phyloP scores from a whole-genome alignment of 2,113 vertebrate species.

The Lynx canadensis region DNA sequence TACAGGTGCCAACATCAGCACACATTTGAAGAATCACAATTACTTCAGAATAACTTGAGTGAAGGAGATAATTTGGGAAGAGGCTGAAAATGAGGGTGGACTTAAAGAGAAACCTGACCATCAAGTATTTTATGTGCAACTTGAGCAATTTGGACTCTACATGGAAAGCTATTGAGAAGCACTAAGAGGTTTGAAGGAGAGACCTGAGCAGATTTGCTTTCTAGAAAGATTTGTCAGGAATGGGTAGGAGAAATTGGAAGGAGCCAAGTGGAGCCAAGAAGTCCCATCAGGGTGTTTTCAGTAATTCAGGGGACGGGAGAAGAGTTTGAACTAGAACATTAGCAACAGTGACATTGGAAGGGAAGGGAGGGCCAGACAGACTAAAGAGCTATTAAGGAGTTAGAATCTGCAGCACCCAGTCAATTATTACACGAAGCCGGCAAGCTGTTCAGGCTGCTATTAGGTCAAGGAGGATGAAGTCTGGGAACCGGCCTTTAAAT shows the following conservation, averaged over 20 bases:
- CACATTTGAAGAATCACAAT: neutral
- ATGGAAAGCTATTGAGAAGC: neutral
- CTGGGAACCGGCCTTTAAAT: neutral
- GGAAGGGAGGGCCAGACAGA: neutral
- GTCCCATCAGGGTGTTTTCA: neutral
- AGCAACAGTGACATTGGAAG: neutral
- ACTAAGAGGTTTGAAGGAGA: neutral
- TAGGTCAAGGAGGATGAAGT: neutral
- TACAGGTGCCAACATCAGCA: accelerated
- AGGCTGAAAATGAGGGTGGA: neutral
- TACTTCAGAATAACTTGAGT: neutral
- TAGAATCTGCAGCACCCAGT: neutral
- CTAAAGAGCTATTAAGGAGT: accelerated
- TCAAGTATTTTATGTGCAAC: neutral
- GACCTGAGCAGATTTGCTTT: neutral
- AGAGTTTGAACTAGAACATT: neutral
- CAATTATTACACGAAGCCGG: accelerated
- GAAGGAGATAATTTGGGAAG: neutral
- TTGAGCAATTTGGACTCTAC: neutral
- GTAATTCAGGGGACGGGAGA: neutral
- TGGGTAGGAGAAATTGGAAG: neutral
- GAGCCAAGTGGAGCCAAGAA: neutral
- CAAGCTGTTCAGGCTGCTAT: accelerated
- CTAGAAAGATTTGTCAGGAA: neutral
- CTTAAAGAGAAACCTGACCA: neutral